These are phyloP conservation scores for Brachionus rotundiformis DNA, from an alignment of 1,140 invertebrate genomes.

Conservation along the genomic window DNA sequence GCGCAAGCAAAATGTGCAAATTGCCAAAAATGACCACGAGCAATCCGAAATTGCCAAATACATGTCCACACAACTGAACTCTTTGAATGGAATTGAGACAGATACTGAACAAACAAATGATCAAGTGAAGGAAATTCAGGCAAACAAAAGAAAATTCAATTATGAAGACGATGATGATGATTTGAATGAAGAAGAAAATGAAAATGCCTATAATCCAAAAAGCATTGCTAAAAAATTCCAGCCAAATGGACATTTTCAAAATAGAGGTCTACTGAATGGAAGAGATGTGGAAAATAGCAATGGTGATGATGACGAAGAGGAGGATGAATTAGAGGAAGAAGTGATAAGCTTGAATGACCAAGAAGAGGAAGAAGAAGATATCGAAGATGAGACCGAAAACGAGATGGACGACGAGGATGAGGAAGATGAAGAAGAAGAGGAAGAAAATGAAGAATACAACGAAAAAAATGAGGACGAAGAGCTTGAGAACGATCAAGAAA, in stretches of 20 bases:
- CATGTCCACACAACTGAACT: neutral
- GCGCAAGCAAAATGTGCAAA: neutral
- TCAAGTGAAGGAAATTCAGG: neutral
- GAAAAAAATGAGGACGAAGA: neutral
- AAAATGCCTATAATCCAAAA: conserved; percentile 9
- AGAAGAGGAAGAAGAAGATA: neutral
- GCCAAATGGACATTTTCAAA: conserved; percentile 6
- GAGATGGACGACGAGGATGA: neutral
- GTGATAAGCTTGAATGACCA: neutral
- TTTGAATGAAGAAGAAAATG: neutral
- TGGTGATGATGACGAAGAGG: conserved; percentile 31
- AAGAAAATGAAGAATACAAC: neutral
- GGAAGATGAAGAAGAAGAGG: neutral
- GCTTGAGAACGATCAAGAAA: no score
- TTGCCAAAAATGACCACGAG: neutral
- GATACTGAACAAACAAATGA: neutral
- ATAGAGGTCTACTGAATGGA: neutral
- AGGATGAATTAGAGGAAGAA: conserved; percentile 11
- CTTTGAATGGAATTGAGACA: neutral
- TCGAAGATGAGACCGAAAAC: neutral
- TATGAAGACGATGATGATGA: conserved; percentile 15
- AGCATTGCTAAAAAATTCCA: conserved; percentile 36
- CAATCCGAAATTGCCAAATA: neutral
- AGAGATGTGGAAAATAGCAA: neutral
- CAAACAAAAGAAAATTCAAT: neutral